A percentile compares a stretch with the other conserved stretches of the same genome.
These are phyloP conservation scores for Alosa alosa DNA, from an alignment of 2,113 vertebrate species.

Conservation along the genomic window DNA sequence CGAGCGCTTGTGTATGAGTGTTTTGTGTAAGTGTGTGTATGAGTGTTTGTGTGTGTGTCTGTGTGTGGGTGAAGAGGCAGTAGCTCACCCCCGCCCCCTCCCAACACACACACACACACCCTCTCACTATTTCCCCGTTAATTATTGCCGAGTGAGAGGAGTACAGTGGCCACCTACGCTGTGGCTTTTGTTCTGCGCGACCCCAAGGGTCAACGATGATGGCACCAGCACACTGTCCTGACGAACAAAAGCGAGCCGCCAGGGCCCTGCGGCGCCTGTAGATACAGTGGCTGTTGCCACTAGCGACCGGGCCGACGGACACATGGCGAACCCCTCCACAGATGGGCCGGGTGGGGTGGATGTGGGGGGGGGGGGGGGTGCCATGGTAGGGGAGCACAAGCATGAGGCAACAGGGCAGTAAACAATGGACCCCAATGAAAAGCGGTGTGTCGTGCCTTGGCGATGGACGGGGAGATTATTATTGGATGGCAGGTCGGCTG, in stretches of 20 bases:
- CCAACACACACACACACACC: neutral
- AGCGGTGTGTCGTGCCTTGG: slow-evolving; percentile 60
- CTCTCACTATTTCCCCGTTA: slow-evolving; percentile 62
- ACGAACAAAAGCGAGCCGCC: neutral
- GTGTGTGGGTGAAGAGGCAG: neutral
- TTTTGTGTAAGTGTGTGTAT: slow-evolving; percentile 7
- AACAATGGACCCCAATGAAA: slow-evolving; percentile 71
- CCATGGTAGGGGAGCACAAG: slow-evolving; percentile 67
- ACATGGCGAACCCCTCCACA: slow-evolving; percentile 73
- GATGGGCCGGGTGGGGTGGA: slow-evolving; percentile 62
- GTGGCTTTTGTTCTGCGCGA: slow-evolving; percentile 60
- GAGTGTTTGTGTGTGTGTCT: slow-evolving; percentile 7
- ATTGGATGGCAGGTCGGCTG: slow-evolving; percentile 51
- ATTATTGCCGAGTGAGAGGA: slow-evolving; percentile 64
- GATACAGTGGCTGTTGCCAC: slow-evolving; percentile 66
- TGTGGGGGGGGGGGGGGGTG: slow-evolving; percentile 46
- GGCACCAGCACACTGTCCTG: neutral
- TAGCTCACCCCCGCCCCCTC: neutral
- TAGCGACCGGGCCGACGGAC: slow-evolving; percentile 59
- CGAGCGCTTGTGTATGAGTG: neutral
- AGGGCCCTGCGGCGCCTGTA: slow-evolving; percentile 25
- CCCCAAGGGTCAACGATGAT: slow-evolving; percentile 61
- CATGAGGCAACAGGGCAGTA: slow-evolving; percentile 62
- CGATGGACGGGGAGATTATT: slow-evolving; percentile 63
- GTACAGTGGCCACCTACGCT: slow-evolving; percentile 66